Percentiles rank a stretch among this genome's conserved stretches.
Conservation (phyloP, 2,888 invertebrate species). For the Orchestes rusci region DNA sequence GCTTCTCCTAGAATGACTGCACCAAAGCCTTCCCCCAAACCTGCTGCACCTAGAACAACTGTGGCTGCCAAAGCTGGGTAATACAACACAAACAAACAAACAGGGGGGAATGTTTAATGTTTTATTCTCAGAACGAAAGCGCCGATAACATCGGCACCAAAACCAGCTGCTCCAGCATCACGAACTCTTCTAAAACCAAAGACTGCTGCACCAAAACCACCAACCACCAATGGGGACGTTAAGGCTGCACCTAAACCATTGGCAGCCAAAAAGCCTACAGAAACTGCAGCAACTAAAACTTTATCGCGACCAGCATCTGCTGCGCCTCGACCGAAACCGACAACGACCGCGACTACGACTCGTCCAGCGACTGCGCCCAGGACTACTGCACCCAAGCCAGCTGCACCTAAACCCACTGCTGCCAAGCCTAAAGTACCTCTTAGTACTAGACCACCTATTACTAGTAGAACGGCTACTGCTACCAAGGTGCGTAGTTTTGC, state of each 20-base stretch:
- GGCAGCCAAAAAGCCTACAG: slow-evolving; percentile 17
- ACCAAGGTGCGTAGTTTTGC: slow-evolving; percentile 2
- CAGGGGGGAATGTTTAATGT: too few species aligned
- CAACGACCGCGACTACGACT: slow-evolving; percentile 24
- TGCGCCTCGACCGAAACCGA: slow-evolving; percentile 12
- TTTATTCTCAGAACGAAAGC: too few species aligned
- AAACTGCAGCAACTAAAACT: slow-evolving; percentile 22
- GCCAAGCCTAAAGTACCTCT: slow-evolving; percentile 16
- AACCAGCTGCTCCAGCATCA: background rate
- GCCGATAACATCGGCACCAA: too few species aligned
- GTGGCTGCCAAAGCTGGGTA: background rate
- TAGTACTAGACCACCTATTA: slow-evolving; percentile 13
- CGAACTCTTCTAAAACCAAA: slow-evolving; percentile 17
- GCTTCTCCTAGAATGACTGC: slow-evolving; percentile 6
- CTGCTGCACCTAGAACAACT: slow-evolving; percentile 16
- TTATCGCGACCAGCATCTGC: slow-evolving; percentile 20
- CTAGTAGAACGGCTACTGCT: slow-evolving; percentile 1
- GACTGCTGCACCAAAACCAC: slow-evolving; percentile 43
- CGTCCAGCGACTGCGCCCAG: slow-evolving; percentile 27
- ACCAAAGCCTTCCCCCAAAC: slow-evolving; percentile 25
- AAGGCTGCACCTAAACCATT: slow-evolving; percentile 36
- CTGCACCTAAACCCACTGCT: slow-evolving; percentile 27
- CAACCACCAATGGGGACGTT: slow-evolving; percentile 51
- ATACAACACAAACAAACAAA: too few species aligned
- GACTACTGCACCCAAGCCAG: slow-evolving; percentile 25